Base-by-base conservation (phyloP, 2,888 invertebrate genomes). In the Pomacea canaliculata region DNA sequence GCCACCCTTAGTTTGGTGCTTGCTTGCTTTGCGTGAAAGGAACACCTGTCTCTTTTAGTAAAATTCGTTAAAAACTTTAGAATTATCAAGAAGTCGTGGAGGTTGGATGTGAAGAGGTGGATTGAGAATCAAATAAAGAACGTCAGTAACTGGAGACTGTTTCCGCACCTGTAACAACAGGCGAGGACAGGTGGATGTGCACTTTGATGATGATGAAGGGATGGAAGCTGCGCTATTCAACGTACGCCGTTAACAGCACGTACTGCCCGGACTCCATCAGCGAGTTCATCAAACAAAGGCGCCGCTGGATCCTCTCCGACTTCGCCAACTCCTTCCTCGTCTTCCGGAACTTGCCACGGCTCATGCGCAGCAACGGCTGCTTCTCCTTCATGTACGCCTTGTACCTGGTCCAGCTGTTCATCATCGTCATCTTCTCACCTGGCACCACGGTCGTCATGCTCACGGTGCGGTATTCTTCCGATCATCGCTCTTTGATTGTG, bases 131-230 rank as follows among this genome's bases (percentile, higher is more conserved):
- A 16, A 56, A 56, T 13, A 56, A 7, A 56, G 10, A 10, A 16
- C 12, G 51, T 56, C 16, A 10, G 51, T 56, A 56, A 56, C 51
- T 10, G 10, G 51, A 56, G 51, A 56, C 51, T 4, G 37, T 37
- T 37, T 37, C 37, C 5, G 37, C 16, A 16, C 51, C 51, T 16
- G 51, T 56, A 8, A 56, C 4, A 5, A 48, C 72, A 85, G 85
- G 85, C 12, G 85, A 85, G 63, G 85, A 85, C 75, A 81, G 85
- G 1, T 85, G 85, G 85, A 84, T 85, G 85, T 83, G 83, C 63
- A 85, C 85, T 1, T 78, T 85, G 60, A 85, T 85, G 85, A 85
- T 85, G 85, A 79, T 85, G 66, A 71, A 82, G 51, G 85, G 85
- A 18, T 85, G 85, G 85, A 80, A 79, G 68, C 76, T 85, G 59